Conservation (phyloP, 2,113 vertebrate species). For the Chaetura pelagica region DNA sequence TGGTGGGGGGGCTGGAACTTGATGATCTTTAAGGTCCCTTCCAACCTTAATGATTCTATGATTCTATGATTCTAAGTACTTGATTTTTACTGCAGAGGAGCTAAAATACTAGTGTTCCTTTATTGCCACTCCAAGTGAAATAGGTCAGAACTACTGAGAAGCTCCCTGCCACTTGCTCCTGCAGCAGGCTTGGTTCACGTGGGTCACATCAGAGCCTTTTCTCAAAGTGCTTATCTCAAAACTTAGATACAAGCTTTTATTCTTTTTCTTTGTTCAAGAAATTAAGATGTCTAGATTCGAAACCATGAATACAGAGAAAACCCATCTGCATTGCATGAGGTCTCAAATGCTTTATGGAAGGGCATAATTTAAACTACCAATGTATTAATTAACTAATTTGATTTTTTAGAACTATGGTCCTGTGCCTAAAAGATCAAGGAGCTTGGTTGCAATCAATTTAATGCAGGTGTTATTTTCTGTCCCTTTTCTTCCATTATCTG, state of each 20-base stretch:
- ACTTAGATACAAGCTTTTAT: neutral
- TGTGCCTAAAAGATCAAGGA: constrained; percentile 14
- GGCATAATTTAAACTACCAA: constrained; percentile 7
- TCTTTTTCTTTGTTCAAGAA: neutral
- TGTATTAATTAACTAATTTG: constrained; percentile 46
- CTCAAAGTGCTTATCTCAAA: neutral
- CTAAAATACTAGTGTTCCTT: neutral
- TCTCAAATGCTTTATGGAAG: neutral
- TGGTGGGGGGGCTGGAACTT: no score
- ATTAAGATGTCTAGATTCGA: neutral
- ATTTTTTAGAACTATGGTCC: constrained; percentile 1
- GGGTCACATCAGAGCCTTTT: neutral
- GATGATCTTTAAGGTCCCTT: no score
- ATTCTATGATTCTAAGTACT: neutral
- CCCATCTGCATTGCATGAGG: neutral
- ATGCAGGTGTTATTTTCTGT: constrained; percentile 13
- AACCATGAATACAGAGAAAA: neutral
- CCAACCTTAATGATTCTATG: no score
- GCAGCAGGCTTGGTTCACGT: neutral
- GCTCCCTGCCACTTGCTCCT: neutral
- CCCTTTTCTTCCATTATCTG: neutral
- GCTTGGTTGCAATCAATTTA: constrained; percentile 4
- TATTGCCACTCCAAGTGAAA: neutral
- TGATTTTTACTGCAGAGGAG: neutral
- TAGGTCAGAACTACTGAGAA: no score